These are phyloP conservation scores for Tenodera sinensis DNA, from an alignment of 2,888 invertebrate species.

Conservation along the genomic window DNA sequence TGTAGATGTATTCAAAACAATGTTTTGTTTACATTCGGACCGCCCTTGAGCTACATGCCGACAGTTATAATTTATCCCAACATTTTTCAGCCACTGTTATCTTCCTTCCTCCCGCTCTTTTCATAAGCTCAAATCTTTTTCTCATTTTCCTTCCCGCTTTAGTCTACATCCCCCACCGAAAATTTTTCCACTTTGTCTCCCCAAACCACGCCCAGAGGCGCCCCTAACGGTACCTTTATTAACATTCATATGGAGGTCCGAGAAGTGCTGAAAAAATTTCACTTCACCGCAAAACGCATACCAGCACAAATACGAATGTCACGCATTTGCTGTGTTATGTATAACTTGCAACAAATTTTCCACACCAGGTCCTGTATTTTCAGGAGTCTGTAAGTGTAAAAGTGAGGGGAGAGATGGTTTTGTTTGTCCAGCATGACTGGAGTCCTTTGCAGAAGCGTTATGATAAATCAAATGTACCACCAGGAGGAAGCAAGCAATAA, in stretches of 20 bases:
- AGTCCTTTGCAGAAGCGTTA: neutral
- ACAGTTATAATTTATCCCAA: neutral
- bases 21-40: neutral
- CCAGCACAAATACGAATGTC: neutral
- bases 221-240: neutral
- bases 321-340: neutral
- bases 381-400: neutral
- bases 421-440: slow-evolving; percentile 10
- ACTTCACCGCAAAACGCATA: slow-evolving; percentile 2
- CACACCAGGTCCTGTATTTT: neutral
- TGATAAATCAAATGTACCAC: slow-evolving; percentile 18
- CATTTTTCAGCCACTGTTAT: neutral
- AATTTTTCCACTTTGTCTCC: neutral
- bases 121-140: slow-evolving; percentile 7
- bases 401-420: neutral
- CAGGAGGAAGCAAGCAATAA: slow-evolving; percentile 21
- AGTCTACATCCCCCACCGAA: neutral
- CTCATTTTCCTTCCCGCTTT: slow-evolving; percentile 4
- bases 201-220: neutral
- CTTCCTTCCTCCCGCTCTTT: neutral
- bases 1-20: neutral
- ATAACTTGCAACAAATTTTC: neutral
- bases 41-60: neutral
- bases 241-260: slow-evolving; percentile 12
- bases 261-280: slow-evolving; percentile 3